Evolutionary conservation across 2,113 vertebrate species (phyloP).

Genomic region (Dendropsophus ebraccatus): DNA sequence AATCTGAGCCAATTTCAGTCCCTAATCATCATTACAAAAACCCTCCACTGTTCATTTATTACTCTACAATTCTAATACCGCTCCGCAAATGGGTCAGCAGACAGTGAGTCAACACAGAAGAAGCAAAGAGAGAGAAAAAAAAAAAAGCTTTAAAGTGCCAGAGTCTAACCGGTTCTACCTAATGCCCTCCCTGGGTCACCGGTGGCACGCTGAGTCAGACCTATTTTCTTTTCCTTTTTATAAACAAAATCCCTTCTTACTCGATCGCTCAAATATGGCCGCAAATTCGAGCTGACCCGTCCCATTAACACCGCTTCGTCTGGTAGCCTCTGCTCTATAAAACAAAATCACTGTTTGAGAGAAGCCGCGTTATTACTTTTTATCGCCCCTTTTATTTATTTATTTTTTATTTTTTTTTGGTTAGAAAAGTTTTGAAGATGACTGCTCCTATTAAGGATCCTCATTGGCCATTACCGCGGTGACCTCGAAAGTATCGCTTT

Average conservation of each 20-base stretch:
- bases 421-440: slow-evolving; percentile 37
- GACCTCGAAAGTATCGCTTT: background rate
- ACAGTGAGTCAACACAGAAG: slow-evolving; percentile 51
- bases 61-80: slow-evolving; percentile 87
- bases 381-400: background rate
- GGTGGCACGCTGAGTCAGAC: background rate
- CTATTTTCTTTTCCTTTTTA: slow-evolving; percentile 21
- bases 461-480: slow-evolving; percentile 18
- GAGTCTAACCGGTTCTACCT: slow-evolving; percentile 63
- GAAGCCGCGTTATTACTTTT: background rate
- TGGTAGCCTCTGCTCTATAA: slow-evolving; percentile 18
- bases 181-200: slow-evolving; percentile 18
- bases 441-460: slow-evolving; percentile 6
- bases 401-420: background rate
- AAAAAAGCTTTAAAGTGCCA: slow-evolving; percentile 79
- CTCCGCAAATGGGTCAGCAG: slow-evolving; percentile 80
- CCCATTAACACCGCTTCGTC: slow-evolving; percentile 36
- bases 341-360: slow-evolving; percentile 33
- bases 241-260: slow-evolving; percentile 37
- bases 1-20: slow-evolving; percentile 99
- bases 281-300: slow-evolving; percentile 7
- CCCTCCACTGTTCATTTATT: slow-evolving; percentile 96
- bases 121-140: slow-evolving; percentile 62
- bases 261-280: background rate
- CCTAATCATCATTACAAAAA: slow-evolving; percentile 99